Conservation (phyloP, 2,797 vertebrate species). For the Neoniphon sammara region DNA sequence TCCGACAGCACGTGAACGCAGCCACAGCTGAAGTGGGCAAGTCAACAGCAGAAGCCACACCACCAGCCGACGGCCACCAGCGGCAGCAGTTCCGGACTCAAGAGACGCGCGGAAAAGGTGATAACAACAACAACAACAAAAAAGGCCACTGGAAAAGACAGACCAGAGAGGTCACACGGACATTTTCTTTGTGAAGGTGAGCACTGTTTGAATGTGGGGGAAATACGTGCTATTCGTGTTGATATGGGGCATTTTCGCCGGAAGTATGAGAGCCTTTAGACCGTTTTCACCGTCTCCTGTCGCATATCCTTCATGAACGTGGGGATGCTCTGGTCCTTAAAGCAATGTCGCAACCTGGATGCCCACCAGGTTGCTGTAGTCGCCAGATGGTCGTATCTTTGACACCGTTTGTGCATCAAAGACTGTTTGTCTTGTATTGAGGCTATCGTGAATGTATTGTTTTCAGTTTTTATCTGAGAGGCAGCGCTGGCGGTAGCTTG, state of each 20-base stretch:
- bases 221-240: not conserved
- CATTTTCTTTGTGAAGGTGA: conserved; percentile 45
- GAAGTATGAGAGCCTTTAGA: not conserved
- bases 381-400: not conserved
- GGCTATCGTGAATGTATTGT: too few species aligned
- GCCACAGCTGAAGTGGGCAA: conserved; percentile 18
- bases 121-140: not conserved
- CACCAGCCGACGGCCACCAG: conserved; percentile 38
- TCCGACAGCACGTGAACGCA: conserved; percentile 36
- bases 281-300: not conserved
- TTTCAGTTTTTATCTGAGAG: not conserved
- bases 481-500: too few species aligned
- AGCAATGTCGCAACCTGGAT: conserved; percentile 28
- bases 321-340: conserved; percentile 45
- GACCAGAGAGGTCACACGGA: not conserved
- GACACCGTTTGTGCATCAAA: not conserved
- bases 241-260: not conserved
- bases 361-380: not conserved
- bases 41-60: conserved; percentile 24
- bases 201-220: accelerated
- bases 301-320: conserved; percentile 18
- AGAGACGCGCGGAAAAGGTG: not conserved
- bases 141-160: not conserved
- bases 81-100: conserved; percentile 27
- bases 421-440: too few species aligned